Conservation (phyloP, 2,797 vertebrate genomes). For the Trachops cirrhosus region DNA sequence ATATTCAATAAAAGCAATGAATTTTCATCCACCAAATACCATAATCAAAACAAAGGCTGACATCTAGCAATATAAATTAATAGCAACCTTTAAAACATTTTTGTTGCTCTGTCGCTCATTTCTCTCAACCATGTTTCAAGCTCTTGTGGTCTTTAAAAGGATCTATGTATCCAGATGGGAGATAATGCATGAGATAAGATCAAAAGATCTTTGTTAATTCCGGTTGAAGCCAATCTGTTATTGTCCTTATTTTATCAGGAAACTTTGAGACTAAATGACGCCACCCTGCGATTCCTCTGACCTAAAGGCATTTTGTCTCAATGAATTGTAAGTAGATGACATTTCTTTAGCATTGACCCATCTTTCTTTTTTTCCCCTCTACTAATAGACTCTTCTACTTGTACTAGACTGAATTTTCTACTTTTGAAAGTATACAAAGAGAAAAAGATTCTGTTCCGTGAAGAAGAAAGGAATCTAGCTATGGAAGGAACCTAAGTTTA, state of each 20-base stretch:
- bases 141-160: background rate
- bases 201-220: slow-evolving; percentile 34
- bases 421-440: background rate
- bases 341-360: slow-evolving; percentile 2
- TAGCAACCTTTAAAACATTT: background rate
- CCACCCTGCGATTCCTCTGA: background rate
- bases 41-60: slow-evolving; percentile 23
- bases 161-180: background rate
- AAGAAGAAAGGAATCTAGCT: background rate
- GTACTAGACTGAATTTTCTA: slow-evolving; percentile 24
- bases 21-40: slow-evolving; percentile 29
- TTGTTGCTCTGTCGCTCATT: background rate
- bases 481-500: background rate
- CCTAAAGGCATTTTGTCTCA: background rate
- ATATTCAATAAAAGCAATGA: slow-evolving; percentile 41
- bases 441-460: background rate
- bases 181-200: slow-evolving; percentile 14
- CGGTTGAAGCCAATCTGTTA: background rate
- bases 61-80: slow-evolving; percentile 27
- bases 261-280: slow-evolving; percentile 24
- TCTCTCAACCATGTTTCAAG: slow-evolving; percentile 7
- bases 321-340: background rate
- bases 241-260: slow-evolving; percentile 29
- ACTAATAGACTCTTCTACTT: background rate
- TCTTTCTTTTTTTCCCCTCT: background rate